These are phyloP conservation scores for Paragorgia papillata DNA, from an alignment of 92 coral and sea anemone species.

Conservation along the genomic window DNA sequence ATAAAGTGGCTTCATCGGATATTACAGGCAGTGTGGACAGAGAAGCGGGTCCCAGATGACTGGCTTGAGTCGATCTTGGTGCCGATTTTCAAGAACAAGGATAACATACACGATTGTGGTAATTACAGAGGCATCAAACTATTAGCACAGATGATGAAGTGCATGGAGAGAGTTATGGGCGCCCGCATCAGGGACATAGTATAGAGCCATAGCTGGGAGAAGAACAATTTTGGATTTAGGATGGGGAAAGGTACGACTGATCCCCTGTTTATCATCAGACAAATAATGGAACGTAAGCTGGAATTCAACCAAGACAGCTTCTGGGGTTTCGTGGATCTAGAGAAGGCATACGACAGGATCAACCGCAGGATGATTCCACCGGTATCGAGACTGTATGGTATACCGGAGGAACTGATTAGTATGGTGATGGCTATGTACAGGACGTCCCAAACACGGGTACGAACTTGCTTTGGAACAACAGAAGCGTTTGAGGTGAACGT, in stretches of 20 bases:
- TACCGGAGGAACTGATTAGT: background rate
- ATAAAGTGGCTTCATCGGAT: background rate
- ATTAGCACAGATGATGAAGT: slow-evolving; percentile 11
- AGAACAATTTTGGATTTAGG: slow-evolving; percentile 10
- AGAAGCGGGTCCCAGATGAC: slow-evolving; percentile 9
- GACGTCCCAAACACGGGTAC: background rate
- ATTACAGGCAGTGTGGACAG: background rate
- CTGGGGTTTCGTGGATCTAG: slow-evolving; percentile 17
- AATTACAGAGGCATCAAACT: slow-evolving; percentile 28
- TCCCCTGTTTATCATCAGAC: background rate
- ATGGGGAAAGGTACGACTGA: background rate
- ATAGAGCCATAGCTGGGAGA: background rate
- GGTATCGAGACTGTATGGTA: background rate
- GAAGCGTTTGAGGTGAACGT: background rate
- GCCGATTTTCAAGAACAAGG: slow-evolving; percentile 21
- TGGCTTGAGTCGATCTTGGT: slow-evolving; percentile 3
- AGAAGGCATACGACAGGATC: slow-evolving; percentile 33
- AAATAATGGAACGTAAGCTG: slow-evolving; percentile 6
- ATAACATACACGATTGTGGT: background rate
- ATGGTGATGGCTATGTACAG: background rate
- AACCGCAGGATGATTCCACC: slow-evolving; percentile 1
- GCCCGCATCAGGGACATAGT: background rate
- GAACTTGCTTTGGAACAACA: background rate
- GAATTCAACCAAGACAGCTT: background rate
- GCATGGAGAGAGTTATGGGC: background rate